Conservation (phyloP, 2,888 invertebrate genomes). For the Megastigmus dorsalis region DNA sequence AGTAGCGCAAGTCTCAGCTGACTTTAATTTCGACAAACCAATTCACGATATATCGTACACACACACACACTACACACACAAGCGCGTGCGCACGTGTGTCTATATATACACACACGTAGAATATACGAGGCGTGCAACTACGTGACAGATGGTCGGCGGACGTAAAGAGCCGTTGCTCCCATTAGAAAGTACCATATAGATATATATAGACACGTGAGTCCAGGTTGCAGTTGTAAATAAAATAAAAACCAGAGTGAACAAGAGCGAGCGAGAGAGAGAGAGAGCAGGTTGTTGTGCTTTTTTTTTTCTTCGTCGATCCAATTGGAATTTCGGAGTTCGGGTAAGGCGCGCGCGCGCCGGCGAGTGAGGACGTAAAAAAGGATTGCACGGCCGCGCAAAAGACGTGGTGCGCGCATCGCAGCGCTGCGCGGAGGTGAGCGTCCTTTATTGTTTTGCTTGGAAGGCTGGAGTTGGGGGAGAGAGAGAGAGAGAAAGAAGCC, state of each 20-base stretch:
- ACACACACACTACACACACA: too few species aligned
- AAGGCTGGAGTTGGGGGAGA: not conserved
- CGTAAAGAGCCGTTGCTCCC: constrained; percentile 73
- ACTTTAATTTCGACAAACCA: constrained; percentile 73
- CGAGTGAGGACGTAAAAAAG: too few species aligned
- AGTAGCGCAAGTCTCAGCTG: constrained; percentile 66
- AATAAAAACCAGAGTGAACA: constrained; percentile 39
- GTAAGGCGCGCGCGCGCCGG: too few species aligned
- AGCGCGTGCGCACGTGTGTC: constrained; percentile 42
- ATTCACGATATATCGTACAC: too few species aligned
- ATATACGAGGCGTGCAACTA: not conserved
- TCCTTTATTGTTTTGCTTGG: not conserved
- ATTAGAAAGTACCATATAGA: constrained; percentile 55
- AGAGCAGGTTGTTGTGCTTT: too few species aligned
- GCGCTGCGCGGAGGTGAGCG: not conserved
- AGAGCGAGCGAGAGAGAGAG: not conserved
- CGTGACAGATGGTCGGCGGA: constrained; percentile 73
- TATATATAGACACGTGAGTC: too few species aligned
- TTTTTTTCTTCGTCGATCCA: constrained; percentile 26
- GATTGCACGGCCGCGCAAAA: too few species aligned
- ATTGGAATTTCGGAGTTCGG: constrained; percentile 38
- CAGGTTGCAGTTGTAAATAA: constrained; percentile 52
- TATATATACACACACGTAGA: not conserved
- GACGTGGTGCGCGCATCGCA: too few species aligned
- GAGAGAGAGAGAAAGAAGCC: not conserved